Base-by-base conservation (phyloP, 2,888 invertebrate species). In the Conchocele bisecta region DNA sequence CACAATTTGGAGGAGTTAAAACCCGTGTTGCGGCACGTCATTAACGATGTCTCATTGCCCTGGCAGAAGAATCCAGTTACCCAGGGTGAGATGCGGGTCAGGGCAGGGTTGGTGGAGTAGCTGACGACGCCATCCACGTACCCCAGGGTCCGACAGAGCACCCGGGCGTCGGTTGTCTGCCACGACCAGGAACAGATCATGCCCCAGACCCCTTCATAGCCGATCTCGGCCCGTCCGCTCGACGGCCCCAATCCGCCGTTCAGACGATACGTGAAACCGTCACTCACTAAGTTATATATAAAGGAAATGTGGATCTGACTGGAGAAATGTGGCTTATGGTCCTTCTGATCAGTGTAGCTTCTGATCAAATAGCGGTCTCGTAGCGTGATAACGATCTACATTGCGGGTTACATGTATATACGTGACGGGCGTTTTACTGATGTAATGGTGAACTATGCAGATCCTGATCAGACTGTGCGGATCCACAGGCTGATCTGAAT, bases 21-120 rank as follows among this genome's bases (percentile, higher is more conserved):
- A 11, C 88, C 88, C 28, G 87, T 83, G 51, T 87, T 88, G 0
- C 87, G 73, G 60, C 87, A 87, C 0, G 83, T 80, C 70, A 88
- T 74, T 6, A 86, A 65, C 9, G 79, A 75, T 11, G 61, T 44
- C 60, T 88, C 88, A 6, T 65, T 59, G 5, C 87, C 87, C 33
- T 79, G 70, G 66, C 88, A 88, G 75, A 85, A 82, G 46, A 83
- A 82, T n/a, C 79, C 83, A 20, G 83, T 83, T 13, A 87, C 72
- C 76, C 81, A 81, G 13, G 78, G 75, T 26, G 58, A 57, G 31
- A 79, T 68, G 31, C 57, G 46, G 15, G 58, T 24, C 9, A 77
- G 60, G 13, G 59, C 56, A 6, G 67, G 69, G 57, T 56, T 64
- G 50, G 79, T 81, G 7, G 48, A 53, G 26, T 79, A 72, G 6